Conservation (phyloP, 2,797 vertebrate species). For the Phalanger gymnotis region DNA sequence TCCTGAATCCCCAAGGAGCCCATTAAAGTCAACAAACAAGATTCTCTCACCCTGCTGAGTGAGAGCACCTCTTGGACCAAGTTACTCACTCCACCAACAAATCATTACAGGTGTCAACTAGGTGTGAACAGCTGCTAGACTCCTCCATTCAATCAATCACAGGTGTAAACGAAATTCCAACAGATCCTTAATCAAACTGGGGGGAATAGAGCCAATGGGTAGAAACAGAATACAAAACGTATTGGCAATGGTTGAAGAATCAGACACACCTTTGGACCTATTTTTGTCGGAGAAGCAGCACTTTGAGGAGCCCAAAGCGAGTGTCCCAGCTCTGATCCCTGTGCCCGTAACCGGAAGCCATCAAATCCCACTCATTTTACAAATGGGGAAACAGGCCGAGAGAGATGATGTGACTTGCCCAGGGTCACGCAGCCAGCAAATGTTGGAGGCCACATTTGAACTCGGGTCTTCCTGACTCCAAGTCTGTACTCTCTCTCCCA, state of each 20-base stretch:
- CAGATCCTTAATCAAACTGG: background rate
- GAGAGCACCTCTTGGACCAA: background rate
- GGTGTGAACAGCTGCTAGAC: background rate
- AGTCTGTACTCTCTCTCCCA: background rate
- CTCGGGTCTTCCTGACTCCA: background rate
- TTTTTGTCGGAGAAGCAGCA: background rate
- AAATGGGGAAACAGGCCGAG: background rate
- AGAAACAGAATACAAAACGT: background rate
- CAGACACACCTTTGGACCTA: background rate
- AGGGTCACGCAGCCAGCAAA: background rate
- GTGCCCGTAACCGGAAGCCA: background rate
- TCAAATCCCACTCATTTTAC: background rate
- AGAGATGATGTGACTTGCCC: background rate
- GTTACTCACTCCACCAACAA: background rate
- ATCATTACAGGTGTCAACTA: background rate
- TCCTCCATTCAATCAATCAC: background rate
- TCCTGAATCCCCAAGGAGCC: background rate
- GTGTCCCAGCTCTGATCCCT: background rate
- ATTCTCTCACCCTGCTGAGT: fast-evolving
- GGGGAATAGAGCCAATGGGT: background rate
- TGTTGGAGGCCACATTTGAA: background rate
- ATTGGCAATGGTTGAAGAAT: background rate
- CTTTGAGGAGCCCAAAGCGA: background rate
- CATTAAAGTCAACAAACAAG: background rate
- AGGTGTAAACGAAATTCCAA: background rate